A percentile compares a stretch with the other conserved stretches of the same genome.
These are phyloP conservation scores for Cyprinodon tularosa DNA, from an alignment of 2,113 vertebrate species.

Conservation along the genomic window DNA sequence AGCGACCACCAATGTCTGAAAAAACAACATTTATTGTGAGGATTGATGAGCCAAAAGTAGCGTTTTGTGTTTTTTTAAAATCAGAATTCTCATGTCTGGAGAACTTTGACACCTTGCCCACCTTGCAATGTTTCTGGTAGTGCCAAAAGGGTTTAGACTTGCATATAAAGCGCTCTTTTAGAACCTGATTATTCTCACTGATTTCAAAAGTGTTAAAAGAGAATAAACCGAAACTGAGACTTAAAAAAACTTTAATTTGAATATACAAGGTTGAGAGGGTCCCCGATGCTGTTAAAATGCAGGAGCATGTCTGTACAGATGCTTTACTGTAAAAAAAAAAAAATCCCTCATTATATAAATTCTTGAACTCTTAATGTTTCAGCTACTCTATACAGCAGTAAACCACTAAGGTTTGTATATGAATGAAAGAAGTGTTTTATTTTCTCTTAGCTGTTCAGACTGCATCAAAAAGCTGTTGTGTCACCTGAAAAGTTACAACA, in stretches of 20 bases:
- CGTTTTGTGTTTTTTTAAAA: neutral
- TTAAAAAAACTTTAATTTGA: neutral
- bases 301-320: no score
- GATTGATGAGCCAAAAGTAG: conserved; percentile 1
- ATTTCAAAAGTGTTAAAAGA: neutral
- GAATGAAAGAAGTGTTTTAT: conserved; percentile 9
- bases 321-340: neutral
- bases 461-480: neutral
- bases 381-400: conserved; percentile 4
- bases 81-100: neutral
- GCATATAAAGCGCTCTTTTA: neutral
- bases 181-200: conserved; percentile 9
- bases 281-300: no score
- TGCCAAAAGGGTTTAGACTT: neutral
- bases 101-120: neutral
- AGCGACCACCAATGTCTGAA: conserved; percentile 11
- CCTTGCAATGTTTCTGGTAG: neutral
- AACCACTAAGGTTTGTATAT: conserved; percentile 16
- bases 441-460: conserved; percentile 24
- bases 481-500: no score
- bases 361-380: neutral
- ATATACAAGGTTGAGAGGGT: no score
- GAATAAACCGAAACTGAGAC: neutral
- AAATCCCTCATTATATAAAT: neutral
- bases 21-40: neutral